Conservation (phyloP, 2,888 invertebrate genomes). For the Boloria euphrosyne region DNA sequence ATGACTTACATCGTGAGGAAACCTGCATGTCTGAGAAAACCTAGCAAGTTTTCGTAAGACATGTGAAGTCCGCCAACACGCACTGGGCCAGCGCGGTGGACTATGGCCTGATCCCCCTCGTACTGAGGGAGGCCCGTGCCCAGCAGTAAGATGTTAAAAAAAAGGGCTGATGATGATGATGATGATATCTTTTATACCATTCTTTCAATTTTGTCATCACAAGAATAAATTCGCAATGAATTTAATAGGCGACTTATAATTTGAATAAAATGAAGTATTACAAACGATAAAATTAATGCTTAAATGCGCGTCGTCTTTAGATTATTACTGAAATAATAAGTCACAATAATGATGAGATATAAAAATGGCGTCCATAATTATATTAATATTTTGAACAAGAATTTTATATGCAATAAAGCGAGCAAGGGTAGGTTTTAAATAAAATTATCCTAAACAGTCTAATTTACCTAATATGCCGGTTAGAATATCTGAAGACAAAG, state of each 20-base stretch:
- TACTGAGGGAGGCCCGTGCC: no score
- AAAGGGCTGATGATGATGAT: no score
- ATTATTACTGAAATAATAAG: not conserved
- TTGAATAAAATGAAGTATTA: conserved; percentile 3
- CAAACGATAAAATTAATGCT: conserved; percentile 1
- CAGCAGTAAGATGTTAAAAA: no score
- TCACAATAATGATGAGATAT: not conserved
- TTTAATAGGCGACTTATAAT: not conserved
- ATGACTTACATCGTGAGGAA: no score
- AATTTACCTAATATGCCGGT: not conserved
- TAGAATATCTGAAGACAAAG: no score
- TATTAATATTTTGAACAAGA: conserved; percentile 17
- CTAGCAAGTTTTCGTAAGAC: no score
- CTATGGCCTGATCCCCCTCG: no score
- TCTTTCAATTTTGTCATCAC: not conserved
- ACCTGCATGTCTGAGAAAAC: no score
- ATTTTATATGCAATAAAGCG: conserved; percentile 29
- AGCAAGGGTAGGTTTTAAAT: not conserved
- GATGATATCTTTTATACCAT: not conserved
- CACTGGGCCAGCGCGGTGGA: no score
- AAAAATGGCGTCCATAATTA: not conserved
- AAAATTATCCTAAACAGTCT: not conserved
- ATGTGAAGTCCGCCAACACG: no score
- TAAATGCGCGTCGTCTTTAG: not conserved
- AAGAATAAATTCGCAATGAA: not conserved